phyloP scores from a whole-genome alignment of 2,888 invertebrate species.

The Rhodophaea formosa region DNA sequence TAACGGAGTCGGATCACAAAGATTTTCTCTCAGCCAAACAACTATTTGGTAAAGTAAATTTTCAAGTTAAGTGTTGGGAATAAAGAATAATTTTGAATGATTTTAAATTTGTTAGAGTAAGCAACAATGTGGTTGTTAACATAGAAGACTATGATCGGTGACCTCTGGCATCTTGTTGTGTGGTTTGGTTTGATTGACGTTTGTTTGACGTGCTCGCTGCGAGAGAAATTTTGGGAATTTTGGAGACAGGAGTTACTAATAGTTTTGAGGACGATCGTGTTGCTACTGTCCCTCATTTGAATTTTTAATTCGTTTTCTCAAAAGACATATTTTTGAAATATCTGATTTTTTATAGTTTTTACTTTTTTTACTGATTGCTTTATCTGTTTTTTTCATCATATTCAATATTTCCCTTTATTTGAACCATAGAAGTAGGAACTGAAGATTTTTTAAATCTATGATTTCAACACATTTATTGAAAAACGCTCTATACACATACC shows the following conservation, averaged over 20 bases:
- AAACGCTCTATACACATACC: no score
- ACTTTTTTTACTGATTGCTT: no score
- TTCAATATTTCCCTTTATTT: no score
- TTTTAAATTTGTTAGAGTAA: slow-evolving; percentile 26
- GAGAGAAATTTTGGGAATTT: slow-evolving; percentile 66
- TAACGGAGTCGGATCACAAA: slow-evolving; percentile 44
- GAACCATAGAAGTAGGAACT: no score
- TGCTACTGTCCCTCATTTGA: slow-evolving; percentile 21
- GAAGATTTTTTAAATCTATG: no score
- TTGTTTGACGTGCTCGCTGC: slow-evolving; percentile 63
- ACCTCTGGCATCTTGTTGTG: slow-evolving; percentile 71
- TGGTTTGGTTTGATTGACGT: slow-evolving; percentile 71
- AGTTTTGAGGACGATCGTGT: slow-evolving; percentile 32
- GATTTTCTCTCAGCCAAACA: slow-evolving; percentile 27
- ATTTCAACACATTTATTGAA: no score
- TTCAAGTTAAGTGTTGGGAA: slow-evolving; percentile 30
- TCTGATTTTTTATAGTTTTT: background rate
- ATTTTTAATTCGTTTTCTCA: slow-evolving; percentile 5
- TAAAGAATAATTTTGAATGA: slow-evolving; percentile 37
- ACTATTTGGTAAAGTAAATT: slow-evolving; percentile 31
- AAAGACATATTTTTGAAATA: background rate
- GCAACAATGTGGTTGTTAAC: slow-evolving; percentile 36
- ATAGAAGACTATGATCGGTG: slow-evolving; percentile 63
- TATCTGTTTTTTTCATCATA: no score
- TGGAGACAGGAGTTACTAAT: slow-evolving; percentile 45